phyloP scores from a whole-genome alignment of 2,888 invertebrate genomes.

The Noctua pronuba region DNA sequence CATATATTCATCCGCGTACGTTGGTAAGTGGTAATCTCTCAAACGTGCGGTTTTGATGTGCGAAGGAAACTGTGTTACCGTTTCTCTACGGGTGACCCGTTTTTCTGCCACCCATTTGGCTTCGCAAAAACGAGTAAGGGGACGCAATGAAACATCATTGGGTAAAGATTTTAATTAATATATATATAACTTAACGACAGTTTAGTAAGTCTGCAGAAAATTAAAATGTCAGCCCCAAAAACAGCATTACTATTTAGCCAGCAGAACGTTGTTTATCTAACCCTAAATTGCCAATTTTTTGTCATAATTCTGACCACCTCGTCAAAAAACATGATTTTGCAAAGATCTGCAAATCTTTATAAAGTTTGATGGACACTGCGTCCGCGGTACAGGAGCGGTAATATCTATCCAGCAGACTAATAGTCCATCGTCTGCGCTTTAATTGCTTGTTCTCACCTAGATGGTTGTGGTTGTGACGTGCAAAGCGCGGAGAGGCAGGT shows the following conservation, averaged over 20 bases:
- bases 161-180: neutral
- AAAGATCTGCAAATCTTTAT: neutral
- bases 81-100: neutral
- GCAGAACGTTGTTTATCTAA: neutral
- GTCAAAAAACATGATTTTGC: neutral
- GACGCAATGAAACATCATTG: neutral
- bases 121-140: neutral
- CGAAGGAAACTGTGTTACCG: neutral
- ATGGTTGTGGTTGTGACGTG: conserved; percentile 94
- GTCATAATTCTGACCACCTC: neutral
- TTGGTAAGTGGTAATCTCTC: neutral
- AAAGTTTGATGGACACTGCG: neutral
- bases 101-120: neutral
- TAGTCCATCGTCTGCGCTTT: neutral
- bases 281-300: neutral
- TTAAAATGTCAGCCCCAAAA: neutral
- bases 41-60: neutral
- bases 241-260: neutral
- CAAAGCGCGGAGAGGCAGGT: conserved; percentile 92
- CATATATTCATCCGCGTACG: neutral
- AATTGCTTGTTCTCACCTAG: conserved; percentile 74
- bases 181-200: neutral
- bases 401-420: neutral
- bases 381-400: neutral
- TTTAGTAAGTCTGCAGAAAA: neutral